These are phyloP conservation scores for Enteromius fasciolatus DNA, from an alignment of 2,797 vertebrate species.

Conservation along the genomic window DNA sequence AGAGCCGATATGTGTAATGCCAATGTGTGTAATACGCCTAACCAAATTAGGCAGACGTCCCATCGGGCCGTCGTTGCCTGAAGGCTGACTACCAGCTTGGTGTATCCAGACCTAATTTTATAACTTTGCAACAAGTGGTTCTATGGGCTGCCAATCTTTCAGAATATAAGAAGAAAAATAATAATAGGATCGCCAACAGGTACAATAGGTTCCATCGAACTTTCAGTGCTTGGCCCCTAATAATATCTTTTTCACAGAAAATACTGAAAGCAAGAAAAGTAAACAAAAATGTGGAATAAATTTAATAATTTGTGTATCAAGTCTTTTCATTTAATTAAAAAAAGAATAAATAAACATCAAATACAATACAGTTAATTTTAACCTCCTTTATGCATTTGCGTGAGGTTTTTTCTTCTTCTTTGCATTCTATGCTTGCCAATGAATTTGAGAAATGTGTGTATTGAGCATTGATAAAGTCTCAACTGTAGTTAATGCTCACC, in stretches of 20 bases:
- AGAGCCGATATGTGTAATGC: too few species aligned
- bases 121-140: too few species aligned
- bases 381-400: not conserved
- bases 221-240: not conserved
- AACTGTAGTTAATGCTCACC: conserved; percentile 74
- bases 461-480: not conserved
- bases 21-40: not conserved
- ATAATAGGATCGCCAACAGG: too few species aligned
- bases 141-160: too few species aligned
- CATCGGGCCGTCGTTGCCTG: too few species aligned
- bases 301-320: not conserved
- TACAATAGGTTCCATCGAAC: too few species aligned
- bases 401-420: too few species aligned
- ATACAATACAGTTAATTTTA: not conserved
- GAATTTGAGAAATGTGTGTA: not conserved
- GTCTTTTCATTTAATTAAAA: not conserved
- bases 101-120: not conserved
- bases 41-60: too few species aligned
- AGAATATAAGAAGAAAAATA: too few species aligned
- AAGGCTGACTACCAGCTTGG: too few species aligned
- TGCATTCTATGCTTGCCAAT: not conserved
- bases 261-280: not conserved
- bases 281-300: not conserved
- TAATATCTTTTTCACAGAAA: not conserved
- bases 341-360: not conserved